Evolutionary conservation across 2,797 vertebrate species (phyloP), one percentile per base, ranked within the genome.

Genomic region (Scyliorhinus canicula): DNA sequence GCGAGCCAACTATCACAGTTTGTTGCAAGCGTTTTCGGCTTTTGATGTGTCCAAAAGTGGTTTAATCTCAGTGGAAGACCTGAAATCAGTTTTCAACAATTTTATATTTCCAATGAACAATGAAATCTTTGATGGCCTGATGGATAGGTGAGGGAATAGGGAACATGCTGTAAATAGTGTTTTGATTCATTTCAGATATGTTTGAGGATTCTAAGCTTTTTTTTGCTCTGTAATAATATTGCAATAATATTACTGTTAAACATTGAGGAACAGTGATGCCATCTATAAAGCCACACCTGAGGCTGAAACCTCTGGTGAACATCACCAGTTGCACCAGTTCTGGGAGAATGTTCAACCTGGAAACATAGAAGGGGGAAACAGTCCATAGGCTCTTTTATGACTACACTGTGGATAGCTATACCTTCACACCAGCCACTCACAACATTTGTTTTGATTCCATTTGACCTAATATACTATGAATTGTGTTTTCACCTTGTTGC

Each of bases 41-140:
- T 97, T 96, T 96, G 97, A 98, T 96, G 96, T 96, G 95, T 95
- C 96, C 95, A 47, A 35, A 95, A 95, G 96, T n/a, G 97, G 97
- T 95, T 97, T 97, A 93, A 95, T 98, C 40, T 96, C 97, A 95
- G 95, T 96, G 96, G 97, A 97, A 95, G 97, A 97, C 96, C 97
- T 98, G 95, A 97, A 98, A 96, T 96, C 97, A 5, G 96, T 97
- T 95, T 96, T 98, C 95, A 97, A 97, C 96, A 97, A 96, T 95
- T 98, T 97, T 95, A 95, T 98, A 90, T 97, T 97, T 96, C 96
- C 95, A 86, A 96, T 98, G 95, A 97, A 96, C 67, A 97, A 96
- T 95, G 96, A 95, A 95, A 96, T 96, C 96, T 98, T 98, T 95
- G 97, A 97, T 95, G 96, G 96, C 96, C 95, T 98, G 96, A 97